Evolutionary conservation across 2,888 invertebrate species (phyloP), one percentile per base, ranked within the genome.

Genomic region (Nebria brevicollis): DNA sequence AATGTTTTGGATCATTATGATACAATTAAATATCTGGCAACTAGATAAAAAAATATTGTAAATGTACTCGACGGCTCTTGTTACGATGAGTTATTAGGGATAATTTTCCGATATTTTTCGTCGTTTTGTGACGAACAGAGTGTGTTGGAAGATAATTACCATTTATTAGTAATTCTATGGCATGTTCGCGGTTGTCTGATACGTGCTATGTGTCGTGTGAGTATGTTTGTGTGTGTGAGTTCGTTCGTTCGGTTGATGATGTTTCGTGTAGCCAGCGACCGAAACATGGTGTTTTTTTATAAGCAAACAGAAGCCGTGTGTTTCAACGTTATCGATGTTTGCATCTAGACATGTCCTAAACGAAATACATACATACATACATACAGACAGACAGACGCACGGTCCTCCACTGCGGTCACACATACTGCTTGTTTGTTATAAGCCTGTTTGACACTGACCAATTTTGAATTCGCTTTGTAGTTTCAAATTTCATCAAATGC

Each of bases 311-410:
- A 75, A 77, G 81, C 81, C 54, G 80, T 72, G 76, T 70, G 76
- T 70, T 54, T 70, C 54, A 66, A 20, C 64, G 25, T 81, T 81
- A 81, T 81, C 81, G 77, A 66, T 72, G 73, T 81, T 81, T 81
- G 81, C 77, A 81, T 81, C 81, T 81, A 81, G 76, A 81, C 81
- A 72, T 81, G 80, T 81, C 80, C 72, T 72, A 80, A 80, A 80
- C 70, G 54, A 75, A 80, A 80, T 25, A 66, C 75, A 70, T 54
- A 66, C 72, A 75, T 75, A 73, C 75, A 74, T 54, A 73, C 25
- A 41, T 13, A 13, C 42, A 41, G 20, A 66, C 66, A 41, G 2
- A 13, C 42, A 41, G 20, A 66, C 66, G 20, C 25, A 26, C 34
- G 70, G 70, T 70, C 70, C 70, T 70, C 66, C 8, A 25, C 70